phyloP scores from a whole-genome alignment of 1,140 invertebrate species.

The Hylaeus volcanicus region DNA sequence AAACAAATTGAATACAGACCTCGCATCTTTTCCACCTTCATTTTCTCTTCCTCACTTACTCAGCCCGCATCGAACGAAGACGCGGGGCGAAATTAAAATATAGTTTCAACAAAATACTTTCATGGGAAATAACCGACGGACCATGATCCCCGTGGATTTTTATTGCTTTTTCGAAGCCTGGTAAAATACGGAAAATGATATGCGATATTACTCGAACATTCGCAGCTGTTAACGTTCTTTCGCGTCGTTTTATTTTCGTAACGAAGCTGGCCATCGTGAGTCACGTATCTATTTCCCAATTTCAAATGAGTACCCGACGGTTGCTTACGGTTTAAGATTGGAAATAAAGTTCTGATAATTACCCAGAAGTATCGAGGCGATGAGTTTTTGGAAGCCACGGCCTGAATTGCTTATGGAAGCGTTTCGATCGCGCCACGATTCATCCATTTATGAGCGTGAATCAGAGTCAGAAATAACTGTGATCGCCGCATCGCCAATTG shows the following conservation, averaged over 20 bases:
- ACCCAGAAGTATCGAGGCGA: background rate
- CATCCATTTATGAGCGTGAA: constrained; percentile 44
- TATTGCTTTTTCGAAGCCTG: background rate
- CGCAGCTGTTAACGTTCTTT: too few relatives aligned
- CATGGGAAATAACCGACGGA: constrained; percentile 16
- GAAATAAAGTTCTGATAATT: too few relatives aligned
- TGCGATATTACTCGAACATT: too few relatives aligned
- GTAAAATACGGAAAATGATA: background rate
- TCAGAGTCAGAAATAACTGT: constrained; percentile 64
- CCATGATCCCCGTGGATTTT: constrained; percentile 8
- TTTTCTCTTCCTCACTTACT: constrained; percentile 66
- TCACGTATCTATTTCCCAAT: background rate
- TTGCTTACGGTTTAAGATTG: too few relatives aligned
- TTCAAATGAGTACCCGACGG: too few relatives aligned
- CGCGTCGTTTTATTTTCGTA: too few relatives aligned
- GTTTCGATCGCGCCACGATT: background rate
- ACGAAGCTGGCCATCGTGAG: too few relatives aligned
- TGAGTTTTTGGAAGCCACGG: background rate
- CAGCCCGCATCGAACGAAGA: constrained; percentile 56
- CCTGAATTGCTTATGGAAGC: constrained; percentile 11
- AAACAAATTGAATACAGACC: constrained; percentile 63
- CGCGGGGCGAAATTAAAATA: constrained; percentile 73
- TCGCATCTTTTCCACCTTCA: constrained; percentile 54
- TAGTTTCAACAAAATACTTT: constrained; percentile 72
- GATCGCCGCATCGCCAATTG: constrained; percentile 61